Evolutionary conservation across 2,113 vertebrate species (phyloP).

Genomic region (Caloenas nicobarica): DNA sequence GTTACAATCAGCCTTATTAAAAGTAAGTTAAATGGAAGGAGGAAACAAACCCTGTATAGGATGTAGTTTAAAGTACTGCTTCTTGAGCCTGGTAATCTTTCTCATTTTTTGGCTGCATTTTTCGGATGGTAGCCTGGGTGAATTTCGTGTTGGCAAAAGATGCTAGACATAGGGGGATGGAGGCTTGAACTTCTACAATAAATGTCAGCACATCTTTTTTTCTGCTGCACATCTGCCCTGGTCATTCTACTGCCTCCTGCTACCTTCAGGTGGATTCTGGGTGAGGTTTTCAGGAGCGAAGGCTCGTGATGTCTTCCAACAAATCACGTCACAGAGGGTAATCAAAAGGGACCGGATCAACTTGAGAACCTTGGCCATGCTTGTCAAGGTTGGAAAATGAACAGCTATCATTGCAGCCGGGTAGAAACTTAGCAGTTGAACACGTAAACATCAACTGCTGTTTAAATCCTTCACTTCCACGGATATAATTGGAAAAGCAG

Average conservation of each 20-base stretch:
- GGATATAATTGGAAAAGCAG: neutral
- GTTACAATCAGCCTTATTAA: slow-evolving; percentile 1
- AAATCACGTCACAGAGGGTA: neutral
- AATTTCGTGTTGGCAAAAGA: neutral
- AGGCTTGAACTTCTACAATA: neutral
- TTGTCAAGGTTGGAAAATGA: neutral
- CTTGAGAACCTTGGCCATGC: neutral
- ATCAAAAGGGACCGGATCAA: neutral
- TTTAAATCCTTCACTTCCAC: neutral
- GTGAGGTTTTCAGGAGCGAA: neutral
- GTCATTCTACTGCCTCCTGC: neutral
- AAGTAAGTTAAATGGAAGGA: neutral
- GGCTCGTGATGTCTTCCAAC: neutral
- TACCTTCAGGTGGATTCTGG: neutral
- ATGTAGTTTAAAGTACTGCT: neutral
- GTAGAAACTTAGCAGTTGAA: neutral
- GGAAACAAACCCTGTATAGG: neutral
- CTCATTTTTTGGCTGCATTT: neutral
- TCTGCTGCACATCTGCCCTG: neutral
- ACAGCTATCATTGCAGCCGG: neutral
- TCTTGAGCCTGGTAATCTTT: neutral
- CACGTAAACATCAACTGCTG: neutral
- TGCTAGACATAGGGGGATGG: neutral
- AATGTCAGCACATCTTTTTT: neutral
- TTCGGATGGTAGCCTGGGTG: neutral